Evolutionary conservation across 2,113 vertebrate genomes (phyloP).

Genomic region (Tetraodon nigroviridis): DNA sequence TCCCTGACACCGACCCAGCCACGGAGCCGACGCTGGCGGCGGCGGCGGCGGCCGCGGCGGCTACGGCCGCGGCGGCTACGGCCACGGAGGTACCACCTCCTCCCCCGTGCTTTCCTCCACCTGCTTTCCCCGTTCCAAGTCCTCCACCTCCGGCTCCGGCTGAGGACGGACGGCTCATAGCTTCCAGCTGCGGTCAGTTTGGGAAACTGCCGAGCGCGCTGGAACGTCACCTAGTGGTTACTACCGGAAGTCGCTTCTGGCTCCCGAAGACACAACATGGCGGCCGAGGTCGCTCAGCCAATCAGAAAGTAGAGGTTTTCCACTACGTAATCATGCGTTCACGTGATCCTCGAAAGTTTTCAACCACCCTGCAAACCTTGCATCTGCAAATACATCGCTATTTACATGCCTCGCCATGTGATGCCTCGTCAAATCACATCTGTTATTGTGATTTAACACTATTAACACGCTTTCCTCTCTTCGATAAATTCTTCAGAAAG

Average conservation of each 20-base stretch:
- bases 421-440: too few species aligned
- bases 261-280: constrained; percentile 72
- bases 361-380: neutral
- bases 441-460: too few species aligned
- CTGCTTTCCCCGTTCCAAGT: constrained; percentile 66
- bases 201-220: constrained; percentile 15
- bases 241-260: constrained; percentile 45
- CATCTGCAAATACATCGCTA: too few species aligned
- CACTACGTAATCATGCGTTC: constrained; percentile 19
- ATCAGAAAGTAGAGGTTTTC: constrained; percentile 31
- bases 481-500: too few species aligned
- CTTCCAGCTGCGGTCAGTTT: constrained; percentile 36
- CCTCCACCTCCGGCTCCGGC: constrained; percentile 68
- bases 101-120: constrained; percentile 69
- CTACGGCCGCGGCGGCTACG: constrained; percentile 21
- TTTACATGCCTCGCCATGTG: too few species aligned
- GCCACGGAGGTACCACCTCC: constrained; percentile 41
- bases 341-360: neutral
- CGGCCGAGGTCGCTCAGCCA: constrained; percentile 56
- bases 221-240: constrained; percentile 46
- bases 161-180: constrained; percentile 76
- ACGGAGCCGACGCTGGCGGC: constrained; percentile 55
- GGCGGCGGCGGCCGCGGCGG: constrained; percentile 30
- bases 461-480: too few species aligned
- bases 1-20: constrained; percentile 53